phyloP scores from a whole-genome alignment of 2,113 vertebrate genomes.

The Grammomys dolichurus region DNA sequence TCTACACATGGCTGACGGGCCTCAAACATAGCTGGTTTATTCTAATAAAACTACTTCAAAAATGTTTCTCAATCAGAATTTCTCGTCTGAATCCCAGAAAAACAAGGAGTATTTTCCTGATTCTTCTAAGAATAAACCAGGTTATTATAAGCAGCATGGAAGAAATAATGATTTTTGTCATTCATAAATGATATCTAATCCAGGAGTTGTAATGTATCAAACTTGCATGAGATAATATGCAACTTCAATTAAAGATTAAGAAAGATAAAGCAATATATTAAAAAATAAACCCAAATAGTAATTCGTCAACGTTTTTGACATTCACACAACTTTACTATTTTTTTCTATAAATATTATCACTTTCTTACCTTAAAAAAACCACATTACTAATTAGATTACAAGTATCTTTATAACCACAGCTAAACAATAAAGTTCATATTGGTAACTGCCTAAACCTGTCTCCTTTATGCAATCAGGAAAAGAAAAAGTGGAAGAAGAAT shows the following conservation, averaged over 20 bases:
- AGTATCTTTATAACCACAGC: neutral
- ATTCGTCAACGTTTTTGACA: conserved; percentile 44
- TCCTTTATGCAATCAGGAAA: conserved; percentile 27
- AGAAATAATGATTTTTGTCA: neutral
- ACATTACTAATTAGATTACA: neutral
- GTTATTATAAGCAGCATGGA: neutral
- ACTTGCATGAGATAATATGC: neutral
- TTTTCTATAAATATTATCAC: conserved; percentile 60
- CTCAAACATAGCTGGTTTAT: neutral
- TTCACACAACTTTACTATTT: neutral
- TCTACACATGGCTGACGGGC: neutral
- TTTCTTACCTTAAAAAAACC: conserved; percentile 27
- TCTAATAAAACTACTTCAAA: conserved; percentile 44
- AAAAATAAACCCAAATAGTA: neutral
- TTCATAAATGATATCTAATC: neutral
- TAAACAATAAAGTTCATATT: conserved; percentile 24
- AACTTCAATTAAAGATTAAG: neutral
- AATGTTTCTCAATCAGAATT: conserved; percentile 4
- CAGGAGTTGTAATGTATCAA: neutral
- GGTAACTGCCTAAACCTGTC: neutral
- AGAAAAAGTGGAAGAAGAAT: neutral
- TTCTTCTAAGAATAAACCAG: conserved; percentile 18
- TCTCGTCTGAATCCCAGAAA: conserved; percentile 6
- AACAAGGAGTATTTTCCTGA: neutral
- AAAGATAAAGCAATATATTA: neutral